Conservation (phyloP, 2,113 vertebrate species). For the Bos taurus region DNA sequence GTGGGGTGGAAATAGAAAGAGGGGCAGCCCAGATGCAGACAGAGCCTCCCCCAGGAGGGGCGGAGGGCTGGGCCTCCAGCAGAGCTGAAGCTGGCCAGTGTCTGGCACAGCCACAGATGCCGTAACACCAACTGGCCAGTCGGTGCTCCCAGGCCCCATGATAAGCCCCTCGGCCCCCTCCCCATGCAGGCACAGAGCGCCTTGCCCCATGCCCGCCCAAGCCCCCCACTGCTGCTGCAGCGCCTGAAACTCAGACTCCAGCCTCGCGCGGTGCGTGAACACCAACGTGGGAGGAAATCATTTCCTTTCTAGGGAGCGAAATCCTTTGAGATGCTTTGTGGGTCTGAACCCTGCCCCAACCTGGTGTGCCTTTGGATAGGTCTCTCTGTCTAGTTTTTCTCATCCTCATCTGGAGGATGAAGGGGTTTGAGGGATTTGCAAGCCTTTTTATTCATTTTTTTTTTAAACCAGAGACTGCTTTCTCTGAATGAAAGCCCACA, state of each 20-base stretch:
- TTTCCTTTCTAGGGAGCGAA: background rate
- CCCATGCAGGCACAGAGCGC: background rate
- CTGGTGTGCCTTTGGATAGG: background rate
- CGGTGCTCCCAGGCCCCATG: background rate
- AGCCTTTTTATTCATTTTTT: background rate
- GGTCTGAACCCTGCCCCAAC: background rate
- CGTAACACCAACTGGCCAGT: fast-evolving
- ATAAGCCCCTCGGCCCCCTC: background rate
- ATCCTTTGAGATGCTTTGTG: background rate
- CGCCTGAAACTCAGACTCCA: background rate
- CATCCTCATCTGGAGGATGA: background rate
- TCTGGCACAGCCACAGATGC: too few species aligned
- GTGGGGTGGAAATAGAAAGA: background rate
- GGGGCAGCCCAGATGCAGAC: background rate
- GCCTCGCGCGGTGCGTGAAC: background rate
- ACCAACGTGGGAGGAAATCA: background rate
- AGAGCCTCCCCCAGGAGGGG: background rate
- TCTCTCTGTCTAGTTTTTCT: background rate
- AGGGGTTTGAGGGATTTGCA: background rate
- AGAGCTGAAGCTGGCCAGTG: background rate
- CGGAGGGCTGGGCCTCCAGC: fast-evolving
- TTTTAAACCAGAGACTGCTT: background rate
- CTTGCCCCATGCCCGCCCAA: too few species aligned
- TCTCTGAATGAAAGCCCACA: background rate
- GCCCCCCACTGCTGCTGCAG: background rate